Evolutionary conservation across 1,140 invertebrate species (phyloP).

Genomic region (Solen grandis): DNA sequence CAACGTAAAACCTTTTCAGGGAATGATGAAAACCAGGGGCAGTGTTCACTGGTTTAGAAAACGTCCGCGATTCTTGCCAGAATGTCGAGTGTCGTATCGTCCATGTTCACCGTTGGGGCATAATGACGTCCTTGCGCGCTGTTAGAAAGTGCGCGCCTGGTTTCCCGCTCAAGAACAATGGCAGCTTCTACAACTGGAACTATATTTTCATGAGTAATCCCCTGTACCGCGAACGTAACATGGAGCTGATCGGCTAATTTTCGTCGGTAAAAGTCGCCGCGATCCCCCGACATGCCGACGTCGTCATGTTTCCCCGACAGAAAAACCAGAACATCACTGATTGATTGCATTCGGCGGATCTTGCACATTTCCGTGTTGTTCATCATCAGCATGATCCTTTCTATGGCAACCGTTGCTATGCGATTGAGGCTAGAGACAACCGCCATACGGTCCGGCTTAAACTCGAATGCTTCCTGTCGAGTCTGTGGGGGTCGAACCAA

Average conservation of each 20-base stretch:
- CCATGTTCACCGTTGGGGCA: conserved; percentile 67
- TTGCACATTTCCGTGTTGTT: conserved; percentile 73
- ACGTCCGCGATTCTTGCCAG: conserved; percentile 73
- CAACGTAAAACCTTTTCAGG: too few relatives aligned
- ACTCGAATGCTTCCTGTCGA: conserved; percentile 35
- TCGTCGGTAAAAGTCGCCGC: conserved; percentile 75
- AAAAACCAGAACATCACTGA: conserved; percentile 68
- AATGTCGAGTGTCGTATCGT: conserved; percentile 70
- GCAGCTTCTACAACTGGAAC: conserved; percentile 66
- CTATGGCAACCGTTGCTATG: conserved; percentile 71
- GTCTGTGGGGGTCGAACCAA: conserved; percentile 58
- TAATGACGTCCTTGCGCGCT: conserved; percentile 50
- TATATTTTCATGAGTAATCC: conserved; percentile 70
- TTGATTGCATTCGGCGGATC: conserved; percentile 64
- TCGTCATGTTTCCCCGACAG: conserved; percentile 73
- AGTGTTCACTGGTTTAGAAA: too few relatives aligned
- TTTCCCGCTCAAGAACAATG: conserved; percentile 67
- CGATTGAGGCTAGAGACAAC: conserved; percentile 70
- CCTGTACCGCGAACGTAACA: conserved; percentile 65
- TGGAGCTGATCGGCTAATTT: conserved; percentile 77
- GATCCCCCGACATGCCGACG: conserved; percentile 68
- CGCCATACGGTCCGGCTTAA: conserved; percentile 67
- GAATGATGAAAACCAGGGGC: too few relatives aligned
- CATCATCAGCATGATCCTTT: conserved; percentile 74
- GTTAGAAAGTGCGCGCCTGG: conserved; percentile 55